Evolutionary conservation across 2,888 invertebrate genomes (phyloP).

Genomic region (Cotesia congregata): DNA sequence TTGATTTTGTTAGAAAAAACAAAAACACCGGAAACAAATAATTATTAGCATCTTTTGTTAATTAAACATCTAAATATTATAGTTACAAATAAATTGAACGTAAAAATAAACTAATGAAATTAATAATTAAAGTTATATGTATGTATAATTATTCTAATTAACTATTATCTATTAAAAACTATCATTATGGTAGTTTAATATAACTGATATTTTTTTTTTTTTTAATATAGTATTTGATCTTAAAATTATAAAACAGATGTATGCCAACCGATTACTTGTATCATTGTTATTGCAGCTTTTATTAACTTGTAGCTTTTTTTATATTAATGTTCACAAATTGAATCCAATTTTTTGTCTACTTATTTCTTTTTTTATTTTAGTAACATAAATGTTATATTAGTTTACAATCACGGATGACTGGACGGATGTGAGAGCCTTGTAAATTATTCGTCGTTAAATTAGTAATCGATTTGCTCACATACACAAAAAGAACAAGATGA

Average conservation of each 20-base stretch:
- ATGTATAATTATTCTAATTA: constrained; percentile 60
- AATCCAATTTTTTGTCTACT: constrained; percentile 30
- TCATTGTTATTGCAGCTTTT: constrained; percentile 61
- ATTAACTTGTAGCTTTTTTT: constrained; percentile 54
- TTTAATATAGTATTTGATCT: constrained; percentile 58
- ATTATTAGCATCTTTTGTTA: constrained; percentile 32
- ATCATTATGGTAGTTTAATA: constrained; percentile 52
- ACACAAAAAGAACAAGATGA: too few species aligned
- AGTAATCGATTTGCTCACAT: constrained; percentile 40
- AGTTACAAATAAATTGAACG: neutral
- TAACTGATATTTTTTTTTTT: constrained; percentile 57
- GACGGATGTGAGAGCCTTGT: constrained; percentile 58
- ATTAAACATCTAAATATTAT: constrained; percentile 33
- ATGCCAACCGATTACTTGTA: constrained; percentile 57
- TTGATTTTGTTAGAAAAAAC: constrained; percentile 25
- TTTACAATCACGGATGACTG: constrained; percentile 56
- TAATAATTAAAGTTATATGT: constrained; percentile 55
- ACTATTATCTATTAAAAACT: constrained; percentile 64
- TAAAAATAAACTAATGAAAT: constrained; percentile 39
- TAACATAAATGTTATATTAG: constrained; percentile 27
- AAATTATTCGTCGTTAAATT: constrained; percentile 38
- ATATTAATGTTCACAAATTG: constrained; percentile 39
- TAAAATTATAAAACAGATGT: constrained; percentile 65
- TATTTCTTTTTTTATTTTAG: constrained; percentile 30
- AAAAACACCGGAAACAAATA: neutral